Evolutionary conservation across 2,797 vertebrate genomes (phyloP).

Genomic region (Emys orbicularis): DNA sequence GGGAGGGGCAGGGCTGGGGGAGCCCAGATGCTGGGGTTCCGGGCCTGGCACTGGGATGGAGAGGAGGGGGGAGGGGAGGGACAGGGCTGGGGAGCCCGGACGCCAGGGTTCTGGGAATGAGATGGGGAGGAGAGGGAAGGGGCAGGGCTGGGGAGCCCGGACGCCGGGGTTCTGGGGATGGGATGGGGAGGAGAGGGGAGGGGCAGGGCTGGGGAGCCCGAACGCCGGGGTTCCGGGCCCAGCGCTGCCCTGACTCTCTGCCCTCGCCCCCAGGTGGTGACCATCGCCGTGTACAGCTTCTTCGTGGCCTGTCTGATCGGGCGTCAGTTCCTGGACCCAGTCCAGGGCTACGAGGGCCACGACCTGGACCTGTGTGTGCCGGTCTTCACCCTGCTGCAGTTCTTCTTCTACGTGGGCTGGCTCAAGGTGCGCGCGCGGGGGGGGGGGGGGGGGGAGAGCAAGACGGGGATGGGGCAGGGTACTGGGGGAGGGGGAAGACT

Average conservation of each 20-base stretch:
- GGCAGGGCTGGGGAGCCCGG: not conserved
- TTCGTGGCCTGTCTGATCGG: constrained; percentile 94
- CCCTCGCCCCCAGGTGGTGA: constrained; percentile 87
- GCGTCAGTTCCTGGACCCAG: constrained; percentile 93
- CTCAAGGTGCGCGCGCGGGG: constrained; percentile 89
- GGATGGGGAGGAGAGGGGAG: accelerated
- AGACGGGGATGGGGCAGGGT: not conserved
- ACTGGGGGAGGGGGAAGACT: not conserved
- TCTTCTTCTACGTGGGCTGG: constrained; percentile 96
- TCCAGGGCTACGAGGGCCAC: constrained; percentile 90
- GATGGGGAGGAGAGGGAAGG: no score
- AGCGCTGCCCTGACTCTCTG: not conserved
- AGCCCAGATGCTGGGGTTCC: no score
- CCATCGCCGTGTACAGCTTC: constrained; percentile 94
- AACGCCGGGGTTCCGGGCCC: not conserved
- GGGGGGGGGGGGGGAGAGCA: not conserved
- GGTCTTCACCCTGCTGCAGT: constrained; percentile 94
- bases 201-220: not conserved
- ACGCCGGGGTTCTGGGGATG: not conserved
- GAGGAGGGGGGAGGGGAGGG: no score
- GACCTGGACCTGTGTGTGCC: constrained; percentile 93
- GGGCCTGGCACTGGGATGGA: no score
- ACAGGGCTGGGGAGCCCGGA: not conserved
- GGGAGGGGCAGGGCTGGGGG: not conserved
- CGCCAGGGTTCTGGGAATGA: not conserved